Conservation (phyloP, 1,140 invertebrate genomes). For the Dryas iulia region DNA sequence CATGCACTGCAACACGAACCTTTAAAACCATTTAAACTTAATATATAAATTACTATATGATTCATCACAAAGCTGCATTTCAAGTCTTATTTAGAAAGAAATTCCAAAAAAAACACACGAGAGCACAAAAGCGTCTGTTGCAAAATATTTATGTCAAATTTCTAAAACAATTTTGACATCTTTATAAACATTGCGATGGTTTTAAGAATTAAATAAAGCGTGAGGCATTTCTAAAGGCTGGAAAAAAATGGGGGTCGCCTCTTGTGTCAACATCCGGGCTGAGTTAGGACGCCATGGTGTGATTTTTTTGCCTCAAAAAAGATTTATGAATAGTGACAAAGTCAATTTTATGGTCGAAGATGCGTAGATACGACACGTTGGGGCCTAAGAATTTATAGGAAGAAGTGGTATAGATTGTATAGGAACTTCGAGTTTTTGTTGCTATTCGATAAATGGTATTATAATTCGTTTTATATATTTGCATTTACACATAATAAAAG, state of each 20-base stretch:
- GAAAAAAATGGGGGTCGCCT: conserved; percentile 47
- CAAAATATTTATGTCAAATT: conserved; percentile 1
- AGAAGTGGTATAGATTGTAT: background rate
- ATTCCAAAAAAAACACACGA: background rate
- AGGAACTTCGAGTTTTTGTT: too few species aligned
- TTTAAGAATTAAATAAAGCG: conserved; percentile 24
- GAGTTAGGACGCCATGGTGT: conserved; percentile 52
- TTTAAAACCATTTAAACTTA: too few species aligned
- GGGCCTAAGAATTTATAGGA: background rate
- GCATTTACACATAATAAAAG: too few species aligned
- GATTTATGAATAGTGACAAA: conserved; percentile 76
- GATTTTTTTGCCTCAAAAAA: conserved; percentile 58
- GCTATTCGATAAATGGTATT: too few species aligned
- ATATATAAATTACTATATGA: too few species aligned
- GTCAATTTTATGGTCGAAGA: conserved; percentile 67
- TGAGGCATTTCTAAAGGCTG: conserved; percentile 8
- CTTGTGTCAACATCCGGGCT: conserved; percentile 70
- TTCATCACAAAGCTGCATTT: too few species aligned
- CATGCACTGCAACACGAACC: too few species aligned
- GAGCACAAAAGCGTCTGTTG: background rate
- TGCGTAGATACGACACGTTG: conserved; percentile 37
- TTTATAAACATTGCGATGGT: conserved; percentile 12
- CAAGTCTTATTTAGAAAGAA: background rate
- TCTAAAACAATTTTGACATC: conserved; percentile 14
- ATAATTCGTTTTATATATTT: too few species aligned